Percentiles rank a stretch among this genome's conserved stretches.
These are phyloP conservation scores for Patella depressa DNA, from an alignment of 2,888 invertebrate genomes.

Conservation along the genomic window DNA sequence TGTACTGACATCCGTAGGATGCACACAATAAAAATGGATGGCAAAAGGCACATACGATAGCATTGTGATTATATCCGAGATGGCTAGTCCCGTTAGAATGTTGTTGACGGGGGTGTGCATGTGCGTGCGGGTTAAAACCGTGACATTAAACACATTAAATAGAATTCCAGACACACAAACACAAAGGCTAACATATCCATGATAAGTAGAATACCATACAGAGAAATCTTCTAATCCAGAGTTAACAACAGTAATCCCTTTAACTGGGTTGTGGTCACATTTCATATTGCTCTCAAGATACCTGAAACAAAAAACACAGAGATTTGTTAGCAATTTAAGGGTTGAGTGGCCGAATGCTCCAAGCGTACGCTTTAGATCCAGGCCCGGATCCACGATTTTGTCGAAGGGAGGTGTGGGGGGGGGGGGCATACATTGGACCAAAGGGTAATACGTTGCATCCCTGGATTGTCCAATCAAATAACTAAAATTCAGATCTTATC, in stretches of 20 bases:
- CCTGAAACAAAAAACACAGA: conserved; percentile 34
- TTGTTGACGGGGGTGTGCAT: conserved; percentile 92
- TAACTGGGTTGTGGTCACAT: conserved; percentile 32
- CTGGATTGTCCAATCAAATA: too few species aligned
- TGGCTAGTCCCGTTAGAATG: conserved; percentile 86
- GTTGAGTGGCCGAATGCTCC: too few species aligned
- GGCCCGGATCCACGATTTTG: too few species aligned
- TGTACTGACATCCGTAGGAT: conserved; percentile 42
- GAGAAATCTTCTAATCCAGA: conserved; percentile 45
- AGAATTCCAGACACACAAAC: conserved; percentile 92
- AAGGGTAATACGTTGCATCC: too few species aligned
- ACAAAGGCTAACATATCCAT: conserved; percentile 87
- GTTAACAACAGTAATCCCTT: conserved; percentile 36
- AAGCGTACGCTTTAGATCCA: too few species aligned
- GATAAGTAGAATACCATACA: conserved; percentile 73
- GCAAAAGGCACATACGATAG: conserved; percentile 91
- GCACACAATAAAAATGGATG: conserved; percentile 75
- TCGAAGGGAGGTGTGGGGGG: too few species aligned
- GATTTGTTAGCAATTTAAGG: too few species aligned
- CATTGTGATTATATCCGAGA: conserved; percentile 92
- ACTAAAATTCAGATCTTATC: too few species aligned
- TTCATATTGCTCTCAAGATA: conserved; percentile 49
- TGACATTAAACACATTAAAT: conserved; percentile 92
- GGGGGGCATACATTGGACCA: too few species aligned
- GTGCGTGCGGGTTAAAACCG: conserved; percentile 85